A percentile compares a stretch with the other conserved stretches of the same genome.
Evolutionary conservation across 2,888 invertebrate species (phyloP).

Genomic region (Orthosia gothica): DNA sequence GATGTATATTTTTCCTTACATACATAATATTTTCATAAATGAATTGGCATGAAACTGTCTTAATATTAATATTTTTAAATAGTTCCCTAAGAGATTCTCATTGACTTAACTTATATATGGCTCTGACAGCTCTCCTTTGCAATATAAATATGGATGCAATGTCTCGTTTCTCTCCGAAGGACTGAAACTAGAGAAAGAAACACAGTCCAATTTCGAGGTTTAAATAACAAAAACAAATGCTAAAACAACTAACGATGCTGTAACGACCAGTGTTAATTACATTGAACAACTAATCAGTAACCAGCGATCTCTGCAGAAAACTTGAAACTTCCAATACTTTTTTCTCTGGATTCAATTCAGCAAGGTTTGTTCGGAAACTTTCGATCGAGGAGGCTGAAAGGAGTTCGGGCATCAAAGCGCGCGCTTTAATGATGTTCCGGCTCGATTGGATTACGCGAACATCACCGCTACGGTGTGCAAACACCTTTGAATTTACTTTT

Average conservation of each 20-base stretch:
- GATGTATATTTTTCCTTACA: too few species aligned
- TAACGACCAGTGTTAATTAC: slow-evolving; percentile 19
- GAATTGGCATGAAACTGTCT: too few species aligned
- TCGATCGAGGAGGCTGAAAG: slow-evolving; percentile 16
- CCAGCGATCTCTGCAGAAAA: slow-evolving; percentile 1
- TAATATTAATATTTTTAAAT: too few species aligned
- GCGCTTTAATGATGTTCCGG: slow-evolving; percentile 43
- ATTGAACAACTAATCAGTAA: slow-evolving; percentile 26
- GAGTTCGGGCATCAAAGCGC: slow-evolving; percentile 44
- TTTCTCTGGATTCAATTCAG: slow-evolving; percentile 33
- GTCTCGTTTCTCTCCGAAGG: too few species aligned
- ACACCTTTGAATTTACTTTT: slow-evolving; percentile 24
- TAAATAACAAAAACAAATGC: neutral
- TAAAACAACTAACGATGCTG: slow-evolving; percentile 10
- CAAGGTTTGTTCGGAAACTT: slow-evolving; percentile 28
- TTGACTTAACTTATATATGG: too few species aligned
- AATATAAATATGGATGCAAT: too few species aligned
- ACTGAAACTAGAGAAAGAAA: neutral
- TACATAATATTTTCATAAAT: too few species aligned
- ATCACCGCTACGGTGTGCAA: slow-evolving; percentile 18
- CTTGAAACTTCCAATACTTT: neutral
- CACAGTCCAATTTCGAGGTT: neutral
- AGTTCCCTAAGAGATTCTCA: too few species aligned
- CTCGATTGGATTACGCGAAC: slow-evolving; percentile 45
- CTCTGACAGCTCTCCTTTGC: too few species aligned